Evolutionary conservation across 2,888 invertebrate genomes (phyloP), one percentile per base, ranked within the genome.

Genomic region (Limnephilus auricula): DNA sequence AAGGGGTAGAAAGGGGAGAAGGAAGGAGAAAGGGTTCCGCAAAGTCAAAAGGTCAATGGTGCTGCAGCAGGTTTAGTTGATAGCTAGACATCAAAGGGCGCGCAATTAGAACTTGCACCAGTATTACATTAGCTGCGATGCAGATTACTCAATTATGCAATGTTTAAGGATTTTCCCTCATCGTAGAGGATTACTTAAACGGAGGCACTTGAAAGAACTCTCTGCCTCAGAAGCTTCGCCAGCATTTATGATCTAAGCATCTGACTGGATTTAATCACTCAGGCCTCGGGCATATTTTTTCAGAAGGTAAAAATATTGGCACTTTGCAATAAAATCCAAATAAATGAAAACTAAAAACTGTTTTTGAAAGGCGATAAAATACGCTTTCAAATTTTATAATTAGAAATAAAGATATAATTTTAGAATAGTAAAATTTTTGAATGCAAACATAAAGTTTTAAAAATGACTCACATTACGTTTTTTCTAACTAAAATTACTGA

Each of bases 21-120:
- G 45, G 50, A 50, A 25, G 79, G 79, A 30, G 30, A 65, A 65
- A 65, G 65, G 65, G 65, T 40, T 78, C 79, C 79, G 65, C 79
- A 89, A 80, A 90, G 83, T 83, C 90, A 83, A 90, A 90, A 83
- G 90, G 90, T 83, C 90, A 84, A 50, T n/a, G 83, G 83, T n/a
- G 34, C 83, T 80, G n/a, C 79, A 37, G 79, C 78, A 40, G 79
- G 40, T 79, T 79, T 34, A 30, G 32, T 25, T 31, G 87, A 87
- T 87, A 12, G 9, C 37, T 80, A 89, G 80, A 89, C 89, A 80
- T 80, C 89, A 89, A 89, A 89, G 89, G 80, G 6, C 79, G 78
- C n/a, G 88, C 80, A 32, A 80, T 89, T 89, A 80, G 80, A 37
- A 30, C 40, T 40, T 45, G 80, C 80, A 45, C 37, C 31, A 79